Conservation (phyloP, 2,113 vertebrate species). For the Apteryx owenii region DNA sequence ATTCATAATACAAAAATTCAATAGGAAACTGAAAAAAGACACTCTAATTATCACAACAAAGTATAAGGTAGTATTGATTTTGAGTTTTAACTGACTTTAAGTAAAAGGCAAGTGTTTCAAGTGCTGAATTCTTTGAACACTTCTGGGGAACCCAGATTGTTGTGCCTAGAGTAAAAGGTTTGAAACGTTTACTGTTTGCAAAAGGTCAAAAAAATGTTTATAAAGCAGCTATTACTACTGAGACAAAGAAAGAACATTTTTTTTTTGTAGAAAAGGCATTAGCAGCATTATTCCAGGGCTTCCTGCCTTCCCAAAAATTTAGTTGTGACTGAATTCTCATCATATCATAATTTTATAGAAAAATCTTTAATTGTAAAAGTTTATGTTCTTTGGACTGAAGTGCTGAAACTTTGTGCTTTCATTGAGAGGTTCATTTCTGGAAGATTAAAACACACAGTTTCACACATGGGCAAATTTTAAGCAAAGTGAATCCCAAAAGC, state of each 20-base stretch:
- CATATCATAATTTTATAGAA: neutral
- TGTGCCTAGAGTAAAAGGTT: neutral
- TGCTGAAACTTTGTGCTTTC: neutral
- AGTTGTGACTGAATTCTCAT: neutral
- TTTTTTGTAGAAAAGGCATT: neutral
- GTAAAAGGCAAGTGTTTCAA: neutral
- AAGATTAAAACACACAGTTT: neutral
- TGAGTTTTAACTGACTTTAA: neutral
- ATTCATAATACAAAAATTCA: neutral
- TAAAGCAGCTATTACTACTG: neutral
- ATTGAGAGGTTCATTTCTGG: neutral
- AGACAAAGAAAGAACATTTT: neutral
- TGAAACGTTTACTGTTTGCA: neutral
- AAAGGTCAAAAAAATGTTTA: conserved; percentile 19
- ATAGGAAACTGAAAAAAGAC: neutral
- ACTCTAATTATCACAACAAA: neutral
- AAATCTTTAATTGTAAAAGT: neutral
- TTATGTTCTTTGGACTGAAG: neutral
- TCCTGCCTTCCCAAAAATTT: neutral
- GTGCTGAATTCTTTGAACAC: neutral
- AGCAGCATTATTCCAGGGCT: neutral
- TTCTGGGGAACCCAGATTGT: neutral
- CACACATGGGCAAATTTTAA: neutral
- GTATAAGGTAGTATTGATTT: neutral
- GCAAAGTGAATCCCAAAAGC: neutral